A percentile compares a stretch with the other conserved stretches of the same genome.
phyloP scores from a whole-genome alignment of 1,140 invertebrate genomes.

The Arion vulgaris region DNA sequence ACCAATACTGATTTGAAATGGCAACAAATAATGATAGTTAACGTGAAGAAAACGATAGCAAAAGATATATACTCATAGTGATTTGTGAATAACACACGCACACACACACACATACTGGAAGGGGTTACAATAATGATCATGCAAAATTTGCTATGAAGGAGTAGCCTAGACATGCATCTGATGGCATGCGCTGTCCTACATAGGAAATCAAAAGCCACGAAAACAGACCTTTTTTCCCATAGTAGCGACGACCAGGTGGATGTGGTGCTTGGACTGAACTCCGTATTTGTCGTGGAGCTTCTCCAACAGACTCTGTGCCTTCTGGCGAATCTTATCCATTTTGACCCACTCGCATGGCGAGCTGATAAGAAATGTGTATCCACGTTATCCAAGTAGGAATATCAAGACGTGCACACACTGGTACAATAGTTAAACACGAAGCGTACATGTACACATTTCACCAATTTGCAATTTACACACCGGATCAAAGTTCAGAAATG shows the following conservation, averaged over 20 bases:
- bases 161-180: no score
- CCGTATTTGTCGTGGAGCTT: constrained; percentile 45
- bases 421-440: not conserved
- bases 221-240: constrained; percentile 9
- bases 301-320: constrained; percentile 42
- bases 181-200: not conserved
- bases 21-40: no score
- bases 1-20: no score
- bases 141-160: no score
- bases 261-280: constrained; percentile 28
- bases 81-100: no score
- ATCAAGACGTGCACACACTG: not conserved
- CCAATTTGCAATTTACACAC: not conserved
- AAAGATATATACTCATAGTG: no score
- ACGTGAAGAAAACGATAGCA: no score
- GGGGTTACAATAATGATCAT: no score
- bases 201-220: not conserved
- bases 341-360: constrained; percentile 10
- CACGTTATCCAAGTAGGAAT: not conserved
- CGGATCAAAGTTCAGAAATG: not conserved
- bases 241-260: not conserved
- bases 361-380: not conserved
- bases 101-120: no score
- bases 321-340: constrained; percentile 41
- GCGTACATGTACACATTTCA: not conserved